Evolutionary conservation across 2,888 invertebrate genomes (phyloP).

Genomic region (Zeuzera pyrina): DNA sequence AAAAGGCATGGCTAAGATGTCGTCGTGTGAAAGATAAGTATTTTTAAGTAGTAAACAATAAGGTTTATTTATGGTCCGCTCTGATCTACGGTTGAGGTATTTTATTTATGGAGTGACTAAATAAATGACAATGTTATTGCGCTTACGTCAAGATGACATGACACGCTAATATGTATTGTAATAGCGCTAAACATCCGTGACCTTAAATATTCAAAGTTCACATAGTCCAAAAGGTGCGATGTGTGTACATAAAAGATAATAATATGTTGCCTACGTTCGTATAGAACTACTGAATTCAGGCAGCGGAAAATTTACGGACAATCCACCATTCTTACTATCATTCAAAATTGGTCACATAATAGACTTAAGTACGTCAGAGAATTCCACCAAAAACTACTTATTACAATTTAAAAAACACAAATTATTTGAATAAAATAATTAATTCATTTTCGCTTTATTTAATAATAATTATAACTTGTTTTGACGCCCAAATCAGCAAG

Average conservation of each 20-base stretch:
- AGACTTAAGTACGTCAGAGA: no score
- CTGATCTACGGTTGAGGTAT: conserved; percentile 19
- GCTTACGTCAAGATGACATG: conserved; percentile 67
- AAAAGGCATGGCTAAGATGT: conserved; percentile 26
- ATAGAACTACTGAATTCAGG: no score
- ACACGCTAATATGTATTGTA: conserved; percentile 65
- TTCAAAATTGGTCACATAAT: no score
- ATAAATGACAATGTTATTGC: conserved; percentile 49
- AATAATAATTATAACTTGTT: no score
- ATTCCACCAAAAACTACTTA: no score
- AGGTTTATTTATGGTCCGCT: conserved; percentile 24
- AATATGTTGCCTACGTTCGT: no score
- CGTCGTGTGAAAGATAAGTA: conserved; percentile 24
- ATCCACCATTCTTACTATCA: no score
- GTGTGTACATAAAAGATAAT: conserved; percentile 27
- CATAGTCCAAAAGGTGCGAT: conserved; percentile 50
- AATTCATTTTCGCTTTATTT: no score
- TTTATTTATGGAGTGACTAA: conserved; percentile 15
- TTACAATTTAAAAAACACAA: no score
- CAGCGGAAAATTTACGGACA: no score
- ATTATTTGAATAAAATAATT: no score
- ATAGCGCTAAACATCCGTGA: conserved; percentile 66
- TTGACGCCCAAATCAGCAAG: no score
- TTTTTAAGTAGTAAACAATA: conserved; percentile 23
- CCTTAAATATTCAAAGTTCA: conserved; percentile 69